phyloP scores from a whole-genome alignment of 2,113 vertebrate genomes.

The Etheostoma cragini region DNA sequence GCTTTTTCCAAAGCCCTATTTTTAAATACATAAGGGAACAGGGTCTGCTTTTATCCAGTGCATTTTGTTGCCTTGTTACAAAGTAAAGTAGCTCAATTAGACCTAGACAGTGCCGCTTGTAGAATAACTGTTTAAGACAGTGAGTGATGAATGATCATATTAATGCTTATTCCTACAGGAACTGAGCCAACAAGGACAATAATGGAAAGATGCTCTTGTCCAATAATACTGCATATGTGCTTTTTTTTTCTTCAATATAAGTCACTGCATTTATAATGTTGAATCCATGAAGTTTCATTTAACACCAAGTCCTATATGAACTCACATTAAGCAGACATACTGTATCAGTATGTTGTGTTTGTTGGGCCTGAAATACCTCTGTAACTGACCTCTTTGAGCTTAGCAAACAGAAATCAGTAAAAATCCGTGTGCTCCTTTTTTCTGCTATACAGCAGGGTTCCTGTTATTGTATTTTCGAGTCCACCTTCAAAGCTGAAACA shows the following conservation, averaged over 20 bases:
- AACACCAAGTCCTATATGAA: slow-evolving; percentile 22
- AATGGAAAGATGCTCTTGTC: slow-evolving; percentile 18
- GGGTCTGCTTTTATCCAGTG: slow-evolving; percentile 88
- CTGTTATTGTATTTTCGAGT: slow-evolving; percentile 77
- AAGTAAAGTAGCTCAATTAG: slow-evolving; percentile 90
- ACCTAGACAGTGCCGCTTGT: slow-evolving; percentile 84
- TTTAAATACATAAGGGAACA: slow-evolving; percentile 94
- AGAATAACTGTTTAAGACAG: slow-evolving; percentile 58
- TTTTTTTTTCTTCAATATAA: slow-evolving; percentile 24
- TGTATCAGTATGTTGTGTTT: slow-evolving; percentile 36
- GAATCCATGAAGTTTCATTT: slow-evolving; percentile 35
- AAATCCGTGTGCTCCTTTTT: slow-evolving; percentile 50
- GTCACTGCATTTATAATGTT: slow-evolving; percentile 40
- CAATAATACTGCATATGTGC: slow-evolving; percentile 32
- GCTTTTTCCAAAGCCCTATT: slow-evolving; percentile 92
- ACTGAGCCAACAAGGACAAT: slow-evolving; percentile 68
- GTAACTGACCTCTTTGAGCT: slow-evolving; percentile 60
- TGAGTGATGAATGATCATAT: slow-evolving; percentile 70
- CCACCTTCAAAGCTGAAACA: slow-evolving; percentile 76
- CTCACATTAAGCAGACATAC: slow-evolving; percentile 32
- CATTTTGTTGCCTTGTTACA: slow-evolving; percentile 91
- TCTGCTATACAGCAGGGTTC: slow-evolving; percentile 70
- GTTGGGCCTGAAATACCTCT: slow-evolving; percentile 22
- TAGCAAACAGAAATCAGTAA: slow-evolving; percentile 38
- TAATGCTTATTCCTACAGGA: slow-evolving; percentile 56